These are phyloP conservation scores for Cosmorhoe ocellata DNA, from an alignment of 2,888 invertebrate genomes.

Conservation along the genomic window DNA sequence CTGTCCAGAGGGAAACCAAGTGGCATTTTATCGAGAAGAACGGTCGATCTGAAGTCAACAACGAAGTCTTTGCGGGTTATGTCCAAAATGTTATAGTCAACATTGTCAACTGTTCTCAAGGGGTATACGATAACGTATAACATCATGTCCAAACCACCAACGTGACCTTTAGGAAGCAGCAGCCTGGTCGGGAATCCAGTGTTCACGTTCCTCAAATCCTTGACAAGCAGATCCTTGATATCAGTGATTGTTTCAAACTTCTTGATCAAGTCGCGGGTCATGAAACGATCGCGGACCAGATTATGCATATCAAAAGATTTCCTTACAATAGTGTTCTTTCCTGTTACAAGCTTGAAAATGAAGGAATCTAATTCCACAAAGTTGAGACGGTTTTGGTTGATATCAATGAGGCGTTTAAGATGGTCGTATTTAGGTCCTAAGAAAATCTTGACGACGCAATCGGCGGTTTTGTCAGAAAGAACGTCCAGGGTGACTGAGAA, in stretches of 20 bases:
- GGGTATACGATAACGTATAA: constrained; percentile 85
- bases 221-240: constrained; percentile 55
- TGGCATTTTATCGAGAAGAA: constrained; percentile 83
- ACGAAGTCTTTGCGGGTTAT: constrained; percentile 70
- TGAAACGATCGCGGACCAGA: constrained; percentile 85
- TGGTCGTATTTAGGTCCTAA: constrained; percentile 87
- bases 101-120: constrained; percentile 67
- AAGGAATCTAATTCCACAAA: constrained; percentile 86
- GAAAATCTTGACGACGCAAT: constrained; percentile 85
- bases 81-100: constrained; percentile 61
- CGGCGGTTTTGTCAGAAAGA: constrained; percentile 78
- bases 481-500: constrained; percentile 83
- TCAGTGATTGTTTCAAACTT: constrained; percentile 81
- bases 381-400: constrained; percentile 83
- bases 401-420: constrained; percentile 77
- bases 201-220: constrained; percentile 72
- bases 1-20: constrained; percentile 84
- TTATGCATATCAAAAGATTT: constrained; percentile 86
- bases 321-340: constrained; percentile 85
- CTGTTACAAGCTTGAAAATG: constrained; percentile 82
- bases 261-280: constrained; percentile 84
- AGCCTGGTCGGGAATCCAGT: constrained; percentile 88
- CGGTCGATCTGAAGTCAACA: constrained; percentile 63
- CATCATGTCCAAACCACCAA: constrained; percentile 85
- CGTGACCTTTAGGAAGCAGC: constrained; percentile 86